A percentile compares a stretch with the other conserved stretches of the same genome.
Evolutionary conservation across 2,888 invertebrate genomes (phyloP).

Genomic region (Carcina quercana): DNA sequence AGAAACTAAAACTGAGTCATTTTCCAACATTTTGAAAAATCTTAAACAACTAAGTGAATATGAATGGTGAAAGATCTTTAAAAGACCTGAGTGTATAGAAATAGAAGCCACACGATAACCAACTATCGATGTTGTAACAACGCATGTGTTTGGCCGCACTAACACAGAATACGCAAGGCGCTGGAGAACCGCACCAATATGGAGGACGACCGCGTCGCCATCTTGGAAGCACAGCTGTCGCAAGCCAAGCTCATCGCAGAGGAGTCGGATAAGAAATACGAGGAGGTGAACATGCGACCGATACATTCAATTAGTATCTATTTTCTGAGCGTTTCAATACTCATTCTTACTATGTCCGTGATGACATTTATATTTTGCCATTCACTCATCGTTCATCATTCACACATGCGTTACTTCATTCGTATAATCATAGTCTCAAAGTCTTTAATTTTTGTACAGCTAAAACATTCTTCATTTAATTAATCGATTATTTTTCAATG

Average conservation of each 20-base stretch:
- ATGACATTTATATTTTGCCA: too few species aligned
- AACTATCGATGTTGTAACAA: constrained; percentile 62
- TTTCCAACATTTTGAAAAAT: neutral
- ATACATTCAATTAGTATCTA: too few species aligned
- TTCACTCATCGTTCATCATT: too few species aligned
- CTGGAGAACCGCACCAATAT: constrained; percentile 99
- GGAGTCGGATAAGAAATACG: constrained; percentile 99
- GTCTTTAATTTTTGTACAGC: too few species aligned
- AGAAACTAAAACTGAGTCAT: too few species aligned
- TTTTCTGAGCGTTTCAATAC: too few species aligned
- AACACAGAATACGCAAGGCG: constrained; percentile 96
- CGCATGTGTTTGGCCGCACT: constrained; percentile 73
- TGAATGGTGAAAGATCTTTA: neutral
- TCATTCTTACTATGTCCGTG: too few species aligned
- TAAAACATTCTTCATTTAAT: too few species aligned
- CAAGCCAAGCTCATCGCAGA: constrained; percentile 99
- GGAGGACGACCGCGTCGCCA: constrained; percentile 99
- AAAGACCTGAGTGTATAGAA: neutral
- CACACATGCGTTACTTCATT: too few species aligned
- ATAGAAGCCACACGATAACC: constrained; percentile 1
- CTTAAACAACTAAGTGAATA: neutral
- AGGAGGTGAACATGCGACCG: constrained; percentile 98
- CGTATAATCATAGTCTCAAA: too few species aligned
- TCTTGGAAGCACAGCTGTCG: constrained; percentile 97
- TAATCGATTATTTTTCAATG: too few species aligned